Conservation (phyloP, 2,113 vertebrate genomes). For the Typhlomys cinereus region DNA sequence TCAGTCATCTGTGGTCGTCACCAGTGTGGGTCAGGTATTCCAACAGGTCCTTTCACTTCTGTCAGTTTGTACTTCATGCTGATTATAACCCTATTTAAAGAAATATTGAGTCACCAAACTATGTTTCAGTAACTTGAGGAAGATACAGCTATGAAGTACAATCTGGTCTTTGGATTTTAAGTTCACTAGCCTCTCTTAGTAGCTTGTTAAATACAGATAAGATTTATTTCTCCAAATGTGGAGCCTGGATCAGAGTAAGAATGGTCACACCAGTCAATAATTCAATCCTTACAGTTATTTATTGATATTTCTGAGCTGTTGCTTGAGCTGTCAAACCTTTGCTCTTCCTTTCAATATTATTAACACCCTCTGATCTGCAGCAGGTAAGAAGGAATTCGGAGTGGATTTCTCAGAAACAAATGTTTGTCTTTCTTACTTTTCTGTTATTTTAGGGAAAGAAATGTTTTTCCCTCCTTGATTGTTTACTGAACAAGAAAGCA, state of each 20-base stretch:
- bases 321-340: constrained; percentile 17
- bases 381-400: constrained; percentile 82
- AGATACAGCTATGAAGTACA: background rate
- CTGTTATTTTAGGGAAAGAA: constrained; percentile 66
- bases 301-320: constrained; percentile 22
- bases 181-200: background rate
- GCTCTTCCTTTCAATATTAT: constrained; percentile 73
- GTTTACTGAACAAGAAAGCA: constrained; percentile 75
- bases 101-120: background rate
- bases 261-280: background rate
- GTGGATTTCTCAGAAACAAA: constrained; percentile 78
- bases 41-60: background rate
- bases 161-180: background rate
- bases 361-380: constrained; percentile 69
- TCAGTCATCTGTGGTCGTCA: background rate
- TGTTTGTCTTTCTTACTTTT: constrained; percentile 68
- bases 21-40: background rate
- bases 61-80: background rate
- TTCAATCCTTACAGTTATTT: background rate
- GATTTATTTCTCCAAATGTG: background rate
- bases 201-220: background rate
- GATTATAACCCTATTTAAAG: background rate
- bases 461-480: constrained; percentile 76
- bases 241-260: background rate
- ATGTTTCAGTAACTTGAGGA: background rate